Conservation (phyloP, 1,140 invertebrate species). For the Pogonognathellus flavescens region DNA sequence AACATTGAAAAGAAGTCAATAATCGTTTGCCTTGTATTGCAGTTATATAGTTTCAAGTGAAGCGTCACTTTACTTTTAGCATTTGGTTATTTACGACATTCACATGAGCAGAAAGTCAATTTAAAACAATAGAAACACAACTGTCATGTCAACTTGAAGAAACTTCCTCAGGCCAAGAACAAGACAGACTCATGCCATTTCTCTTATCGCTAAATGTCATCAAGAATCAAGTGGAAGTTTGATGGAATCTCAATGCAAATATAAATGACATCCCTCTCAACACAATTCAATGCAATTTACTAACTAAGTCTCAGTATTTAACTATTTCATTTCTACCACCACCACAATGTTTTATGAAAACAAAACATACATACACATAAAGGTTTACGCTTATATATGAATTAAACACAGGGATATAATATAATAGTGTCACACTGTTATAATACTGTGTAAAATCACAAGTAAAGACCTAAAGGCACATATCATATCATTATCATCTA, state of each 20-base stretch:
- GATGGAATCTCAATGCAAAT: background rate
- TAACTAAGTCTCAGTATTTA: too few species aligned
- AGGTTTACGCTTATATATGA: too few species aligned
- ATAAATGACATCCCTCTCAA: background rate
- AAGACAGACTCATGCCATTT: conserved; percentile 6
- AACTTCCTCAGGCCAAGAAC: conserved; percentile 13
- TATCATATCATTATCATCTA: too few species aligned
- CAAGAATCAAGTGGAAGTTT: conserved; percentile 7
- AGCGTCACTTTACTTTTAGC: background rate
- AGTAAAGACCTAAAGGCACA: too few species aligned
- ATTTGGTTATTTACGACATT: conserved; percentile 8
- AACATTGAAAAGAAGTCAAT: background rate
- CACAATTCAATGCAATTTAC: background rate
- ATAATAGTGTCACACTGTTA: too few species aligned
- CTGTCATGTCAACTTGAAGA: background rate
- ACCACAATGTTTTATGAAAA: too few species aligned
- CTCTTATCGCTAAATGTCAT: conserved; percentile 29
- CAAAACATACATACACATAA: too few species aligned
- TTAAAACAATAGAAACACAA: background rate
- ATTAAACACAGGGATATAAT: too few species aligned
- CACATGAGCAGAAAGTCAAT: background rate
- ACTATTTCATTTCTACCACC: too few species aligned
- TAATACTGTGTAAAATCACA: too few species aligned
- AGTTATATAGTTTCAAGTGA: background rate
- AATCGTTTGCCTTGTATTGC: background rate